Conservation (phyloP, 2,797 vertebrate genomes). For the Uromys caudimaculatus region DNA sequence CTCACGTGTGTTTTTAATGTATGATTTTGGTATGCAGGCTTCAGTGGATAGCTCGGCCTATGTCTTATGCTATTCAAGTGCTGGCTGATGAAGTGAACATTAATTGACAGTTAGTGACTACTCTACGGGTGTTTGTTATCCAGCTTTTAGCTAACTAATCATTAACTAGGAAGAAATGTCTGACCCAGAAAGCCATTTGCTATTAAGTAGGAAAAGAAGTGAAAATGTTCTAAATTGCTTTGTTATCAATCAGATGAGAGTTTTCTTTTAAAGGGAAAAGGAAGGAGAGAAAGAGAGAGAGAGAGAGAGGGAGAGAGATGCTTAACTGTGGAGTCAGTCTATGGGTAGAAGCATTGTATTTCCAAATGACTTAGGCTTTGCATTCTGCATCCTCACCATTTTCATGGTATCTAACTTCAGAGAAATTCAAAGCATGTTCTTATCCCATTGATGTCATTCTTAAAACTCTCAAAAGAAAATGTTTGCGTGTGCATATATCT, state of each 20-base stretch:
- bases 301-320: background rate
- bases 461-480: conserved; percentile 6
- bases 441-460: background rate
- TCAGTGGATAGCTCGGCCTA: conserved; percentile 45
- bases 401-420: background rate
- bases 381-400: background rate
- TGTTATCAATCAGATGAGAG: conserved; percentile 59
- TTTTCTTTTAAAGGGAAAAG: background rate
- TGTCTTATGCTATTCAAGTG: conserved; percentile 53
- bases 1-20: conserved; percentile 64
- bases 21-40: conserved; percentile 55
- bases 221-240: conserved; percentile 60
- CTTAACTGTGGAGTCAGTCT: background rate
- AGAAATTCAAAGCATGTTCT: conserved; percentile 32
- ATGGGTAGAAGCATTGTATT: background rate
- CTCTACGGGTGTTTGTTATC: conserved; percentile 16
- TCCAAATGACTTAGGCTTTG: background rate
- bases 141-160: conserved; percentile 59
- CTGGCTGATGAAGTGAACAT: conserved; percentile 59
- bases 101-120: conserved; percentile 70
- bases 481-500: background rate
- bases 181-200: conserved; percentile 72
- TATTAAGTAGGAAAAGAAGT: conserved; percentile 69
- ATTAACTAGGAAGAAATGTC: conserved; percentile 70
- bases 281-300: too few relatives aligned